Evolutionary conservation across 2,797 vertebrate species (phyloP).

Genomic region (Sebastes kiyomatsui): DNA sequence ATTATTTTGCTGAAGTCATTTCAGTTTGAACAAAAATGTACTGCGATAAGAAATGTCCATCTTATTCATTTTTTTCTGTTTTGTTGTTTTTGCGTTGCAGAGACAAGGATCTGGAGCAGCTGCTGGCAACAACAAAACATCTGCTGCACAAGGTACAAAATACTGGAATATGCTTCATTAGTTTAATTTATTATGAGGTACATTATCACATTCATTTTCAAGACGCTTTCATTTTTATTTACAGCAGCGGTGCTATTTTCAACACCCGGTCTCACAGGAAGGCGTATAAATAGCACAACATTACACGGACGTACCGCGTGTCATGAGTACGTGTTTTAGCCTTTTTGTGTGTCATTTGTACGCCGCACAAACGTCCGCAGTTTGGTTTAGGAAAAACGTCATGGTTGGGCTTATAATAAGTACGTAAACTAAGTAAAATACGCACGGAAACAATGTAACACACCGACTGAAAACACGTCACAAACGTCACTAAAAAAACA

Average conservation of each 20-base stretch:
- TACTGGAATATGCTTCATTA: not conserved
- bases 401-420: too few relatives aligned
- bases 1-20: not conserved
- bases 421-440: too few relatives aligned
- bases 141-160: slow-evolving; percentile 89
- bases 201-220: not conserved
- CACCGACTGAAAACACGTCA: too few relatives aligned
- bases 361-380: too few relatives aligned
- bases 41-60: not conserved
- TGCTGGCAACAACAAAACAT: slow-evolving; percentile 91
- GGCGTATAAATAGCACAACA: too few relatives aligned
- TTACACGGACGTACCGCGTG: too few relatives aligned
- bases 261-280: too few relatives aligned
- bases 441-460: too few relatives aligned
- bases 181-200: not conserved
- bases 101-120: slow-evolving; percentile 92
- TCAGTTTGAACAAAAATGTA: not conserved
- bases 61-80: slow-evolving; percentile 13
- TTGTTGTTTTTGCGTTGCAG: slow-evolving; percentile 74
- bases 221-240: not conserved
- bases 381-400: too few relatives aligned
- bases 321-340: too few relatives aligned
- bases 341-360: too few relatives aligned
- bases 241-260: not conserved
- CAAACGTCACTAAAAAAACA: too few relatives aligned